Conservation (phyloP, 2,888 invertebrate genomes). For the Stenoptilia bipunctidactyla region DNA sequence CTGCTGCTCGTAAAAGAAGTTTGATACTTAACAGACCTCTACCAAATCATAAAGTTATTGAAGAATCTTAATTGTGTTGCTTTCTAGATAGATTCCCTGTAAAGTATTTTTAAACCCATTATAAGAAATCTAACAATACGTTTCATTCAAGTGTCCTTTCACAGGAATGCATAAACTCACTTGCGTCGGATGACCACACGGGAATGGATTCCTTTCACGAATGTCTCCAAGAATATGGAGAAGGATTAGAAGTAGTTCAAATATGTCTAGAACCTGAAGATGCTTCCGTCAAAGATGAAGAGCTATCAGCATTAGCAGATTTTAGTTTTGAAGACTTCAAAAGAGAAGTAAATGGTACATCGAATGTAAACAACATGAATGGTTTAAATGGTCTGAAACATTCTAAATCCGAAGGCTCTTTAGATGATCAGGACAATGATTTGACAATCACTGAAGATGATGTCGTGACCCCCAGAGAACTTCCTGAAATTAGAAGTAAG, state of each 20-base stretch:
- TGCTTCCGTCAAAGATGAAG: slow-evolving; percentile 64
- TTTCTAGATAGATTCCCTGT: too few species aligned
- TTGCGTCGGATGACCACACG: slow-evolving; percentile 73
- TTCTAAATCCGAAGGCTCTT: slow-evolving; percentile 54
- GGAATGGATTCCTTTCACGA: slow-evolving; percentile 76
- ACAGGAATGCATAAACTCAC: slow-evolving; percentile 67
- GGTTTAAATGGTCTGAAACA: slow-evolving; percentile 38
- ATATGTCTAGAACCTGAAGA: slow-evolving; percentile 74
- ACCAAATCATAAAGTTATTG: too few species aligned
- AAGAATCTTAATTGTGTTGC: too few species aligned
- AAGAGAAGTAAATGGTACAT: slow-evolving; percentile 24
- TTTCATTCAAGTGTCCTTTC: too few species aligned
- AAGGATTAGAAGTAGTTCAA: slow-evolving; percentile 73
- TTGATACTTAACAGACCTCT: too few species aligned
- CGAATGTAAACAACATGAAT: slow-evolving; percentile 31
- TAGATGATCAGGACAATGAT: slow-evolving; percentile 58
- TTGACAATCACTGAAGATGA: slow-evolving; percentile 66
- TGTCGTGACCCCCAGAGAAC: slow-evolving; percentile 42
- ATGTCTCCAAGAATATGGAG: slow-evolving; percentile 75
- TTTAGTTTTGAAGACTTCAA: slow-evolving; percentile 54
- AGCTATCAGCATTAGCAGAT: slow-evolving; percentile 54
- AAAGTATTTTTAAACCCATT: too few species aligned
- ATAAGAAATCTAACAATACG: too few species aligned
- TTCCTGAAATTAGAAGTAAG: slow-evolving; percentile 42
- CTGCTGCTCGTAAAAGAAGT: too few species aligned